These are phyloP conservation scores for Dallia pectoralis DNA, from an alignment of 2,797 vertebrate genomes.

Conservation along the genomic window DNA sequence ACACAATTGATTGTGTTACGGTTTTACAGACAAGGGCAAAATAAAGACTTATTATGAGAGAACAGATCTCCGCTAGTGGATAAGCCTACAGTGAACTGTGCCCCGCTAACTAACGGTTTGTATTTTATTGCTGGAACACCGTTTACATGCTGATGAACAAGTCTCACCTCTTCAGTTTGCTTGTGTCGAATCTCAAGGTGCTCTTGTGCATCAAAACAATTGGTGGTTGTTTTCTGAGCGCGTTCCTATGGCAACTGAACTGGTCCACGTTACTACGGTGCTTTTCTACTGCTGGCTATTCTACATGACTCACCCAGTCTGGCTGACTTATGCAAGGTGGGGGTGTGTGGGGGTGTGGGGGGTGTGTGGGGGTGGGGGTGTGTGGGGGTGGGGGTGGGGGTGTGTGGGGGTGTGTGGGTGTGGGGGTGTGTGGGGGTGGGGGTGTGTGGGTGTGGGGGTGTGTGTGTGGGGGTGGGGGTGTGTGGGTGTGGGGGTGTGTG, in stretches of 20 bases:
- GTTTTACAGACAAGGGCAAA: background rate
- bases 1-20: conserved; percentile 13
- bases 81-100: background rate
- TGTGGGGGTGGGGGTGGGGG: too few relatives aligned
- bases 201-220: conserved; percentile 59
- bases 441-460: conserved; percentile 24
- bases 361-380: too few relatives aligned
- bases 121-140: background rate
- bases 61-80: conserved; percentile 20
- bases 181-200: conserved; percentile 42
- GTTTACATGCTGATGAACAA: conserved; percentile 26
- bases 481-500: too few relatives aligned
- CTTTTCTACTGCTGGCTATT: conserved; percentile 49
- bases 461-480: too few relatives aligned
- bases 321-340: conserved; percentile 22
- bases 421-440: conserved; percentile 10
- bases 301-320: background rate
- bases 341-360: conserved; percentile 23
- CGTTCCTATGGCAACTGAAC: conserved; percentile 74
- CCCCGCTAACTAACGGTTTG: background rate
- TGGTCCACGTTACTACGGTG: conserved; percentile 46
- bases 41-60: conserved; percentile 19
- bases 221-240: conserved; percentile 53
- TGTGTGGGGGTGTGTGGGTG: background rate
- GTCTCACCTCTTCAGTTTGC: conserved; percentile 21